Evolutionary conservation across 2,888 invertebrate species (phyloP), one percentile per base, ranked within the genome.

Genomic region (Drosophila pseudotalamancana): DNA sequence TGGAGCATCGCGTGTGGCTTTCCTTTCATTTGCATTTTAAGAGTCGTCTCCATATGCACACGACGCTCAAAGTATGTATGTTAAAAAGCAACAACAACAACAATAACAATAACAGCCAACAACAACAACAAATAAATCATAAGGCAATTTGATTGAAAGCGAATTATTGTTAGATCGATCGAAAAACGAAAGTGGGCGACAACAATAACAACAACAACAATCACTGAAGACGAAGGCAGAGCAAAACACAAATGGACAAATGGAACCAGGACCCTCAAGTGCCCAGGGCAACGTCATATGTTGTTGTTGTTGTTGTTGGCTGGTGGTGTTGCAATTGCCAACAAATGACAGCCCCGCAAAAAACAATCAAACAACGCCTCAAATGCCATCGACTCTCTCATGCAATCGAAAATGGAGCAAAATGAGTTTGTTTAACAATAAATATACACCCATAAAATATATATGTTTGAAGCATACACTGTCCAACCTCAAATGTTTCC

Each of bases 131-230:
- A 71, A 71, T 76, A 76, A n/a, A 69, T 83, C 59, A 68, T 68
- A 63, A 54, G 66, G 69, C 83, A 69, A 68, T 77, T 78, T 72
- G 81, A 85, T 77, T 87, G 75, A 69, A 78, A 72, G 75, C 64
- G 63, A 77, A 84, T 82, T 88, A 82, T 89, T 89, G 89, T 89
- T 89, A 87, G 89, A 89, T 89, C 90, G 90, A 89, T 89, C 79
- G 75, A 67, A 72, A 71, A 78, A 61, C 69, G 79, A 85, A 85
- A 78, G 81, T 83, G 65, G 72, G 74, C 72, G 62, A 71, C 43
- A 56, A 51, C 56, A 62, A 29, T 39, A 42, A 14, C 43, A 55
- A 14, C n/a, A 53, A 62, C 31, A 60, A 35, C 45, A 60, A 39
- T n/a, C n/a, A n/a, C 45, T 56, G 45, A 51, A 29, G 34, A 46